Evolutionary conservation across 1,140 invertebrate species (phyloP), one percentile per base, ranked within the genome.

Genomic region (Drosophila pandora): DNA sequence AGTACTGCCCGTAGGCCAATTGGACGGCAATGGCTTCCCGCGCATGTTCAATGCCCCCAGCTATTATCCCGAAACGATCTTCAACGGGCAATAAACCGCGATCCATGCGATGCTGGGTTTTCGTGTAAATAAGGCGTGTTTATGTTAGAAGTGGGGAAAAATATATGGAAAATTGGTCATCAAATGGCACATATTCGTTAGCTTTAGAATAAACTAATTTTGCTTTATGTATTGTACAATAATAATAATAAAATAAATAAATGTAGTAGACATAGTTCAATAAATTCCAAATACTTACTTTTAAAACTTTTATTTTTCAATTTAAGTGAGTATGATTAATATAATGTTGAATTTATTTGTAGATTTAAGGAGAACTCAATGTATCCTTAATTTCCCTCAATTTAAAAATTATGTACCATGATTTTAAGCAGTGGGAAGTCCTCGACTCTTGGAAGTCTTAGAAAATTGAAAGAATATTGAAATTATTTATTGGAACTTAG

Each of bases 21-120:
- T 91, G 70, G 90, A 91, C 76, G 80, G 79, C 2, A 87, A 82
- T 62, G 87, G 83, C 41, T 91, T 91, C 60, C 89, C 90, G 64
- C 87, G 90, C 58, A 91, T 91, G 89, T 91, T 91, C 71, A 91
- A 91, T 62, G 89, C 90, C 3, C 85, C 90, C 10, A 91, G 90
- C 75, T 91, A 90, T 76, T 91, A 91, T 89, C 90, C 90, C 49
- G 90, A 91, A 69, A 88, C 90, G 7, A 91, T 91, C 67, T 91
- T 91, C 68, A 91, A 91, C 69, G 82, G 87, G 37, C 90, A 91
- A 83, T 91, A 90, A 65, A 76, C 49, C 55, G 57, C 43, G 62
- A 56, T 23, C 39, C 25, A 57, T 41, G 45, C 23, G 43, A 48
- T 61, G 52, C 67, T 62, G 57, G 73, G 48, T 58, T 53, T 45